Conservation (phyloP, 2,113 vertebrate species). For the Poeciliopsis prolifica region DNA sequence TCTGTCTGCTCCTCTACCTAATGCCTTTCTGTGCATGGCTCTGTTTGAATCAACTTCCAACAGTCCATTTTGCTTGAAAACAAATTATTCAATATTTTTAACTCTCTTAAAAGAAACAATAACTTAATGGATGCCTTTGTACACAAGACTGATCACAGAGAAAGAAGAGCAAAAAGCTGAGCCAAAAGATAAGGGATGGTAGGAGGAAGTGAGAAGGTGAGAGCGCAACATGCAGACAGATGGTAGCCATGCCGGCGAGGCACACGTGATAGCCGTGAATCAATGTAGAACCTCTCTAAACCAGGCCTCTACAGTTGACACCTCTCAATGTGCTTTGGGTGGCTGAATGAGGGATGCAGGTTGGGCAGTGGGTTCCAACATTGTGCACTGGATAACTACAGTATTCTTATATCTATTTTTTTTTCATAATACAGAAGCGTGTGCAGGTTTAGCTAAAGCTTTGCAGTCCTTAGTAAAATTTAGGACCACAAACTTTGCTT, state of each 20-base stretch:
- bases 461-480: background rate
- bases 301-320: conserved; percentile 69
- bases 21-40: background rate
- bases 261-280: conserved; percentile 75
- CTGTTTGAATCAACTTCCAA: background rate
- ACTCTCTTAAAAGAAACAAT: background rate
- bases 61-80: background rate
- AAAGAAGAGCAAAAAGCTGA: conserved; percentile 30
- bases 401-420: background rate
- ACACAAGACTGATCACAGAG: background rate
- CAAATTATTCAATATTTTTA: too few relatives aligned
- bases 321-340: conserved; percentile 45
- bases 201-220: conserved; percentile 42
- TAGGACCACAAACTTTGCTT: too few relatives aligned
- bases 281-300: conserved; percentile 61
- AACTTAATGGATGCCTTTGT: conserved; percentile 32
- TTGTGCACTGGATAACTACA: conserved; percentile 10
- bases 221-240: conserved; percentile 71
- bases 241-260: conserved; percentile 60
- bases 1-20: conserved; percentile 10
- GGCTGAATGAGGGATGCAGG: background rate
- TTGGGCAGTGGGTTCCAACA: conserved; percentile 13
- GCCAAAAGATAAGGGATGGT: conserved; percentile 27
- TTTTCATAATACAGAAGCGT: background rate
- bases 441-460: background rate